These are phyloP conservation scores for Colostygia pectinataria DNA, from an alignment of 2,888 invertebrate genomes.

Conservation along the genomic window DNA sequence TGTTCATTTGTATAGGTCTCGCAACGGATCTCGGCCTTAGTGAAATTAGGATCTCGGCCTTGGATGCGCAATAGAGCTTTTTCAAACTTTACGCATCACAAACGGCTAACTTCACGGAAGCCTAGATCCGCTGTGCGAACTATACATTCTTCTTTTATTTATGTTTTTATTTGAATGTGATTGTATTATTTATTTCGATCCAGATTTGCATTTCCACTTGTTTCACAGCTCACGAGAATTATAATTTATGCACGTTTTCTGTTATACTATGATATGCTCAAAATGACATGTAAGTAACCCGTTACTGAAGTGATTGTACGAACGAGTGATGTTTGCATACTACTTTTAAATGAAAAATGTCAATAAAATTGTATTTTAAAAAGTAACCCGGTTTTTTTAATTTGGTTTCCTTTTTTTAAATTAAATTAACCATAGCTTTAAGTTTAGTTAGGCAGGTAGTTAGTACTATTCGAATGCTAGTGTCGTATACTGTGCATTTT, in stretches of 20 bases:
- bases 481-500: too few relatives aligned
- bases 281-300: constrained; percentile 66
- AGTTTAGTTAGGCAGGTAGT: too few relatives aligned
- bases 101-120: too few relatives aligned
- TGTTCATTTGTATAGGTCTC: constrained; percentile 76
- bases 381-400: constrained; percentile 51
- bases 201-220: constrained; percentile 75
- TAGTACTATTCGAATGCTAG: too few relatives aligned
- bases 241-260: constrained; percentile 47
- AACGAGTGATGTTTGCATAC: constrained; percentile 78
- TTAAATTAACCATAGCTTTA: too few relatives aligned
- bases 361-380: constrained; percentile 82
- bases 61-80: too few relatives aligned
- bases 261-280: constrained; percentile 60
- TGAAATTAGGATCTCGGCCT: too few relatives aligned
- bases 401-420: constrained; percentile 9
- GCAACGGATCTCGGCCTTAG: too few relatives aligned
- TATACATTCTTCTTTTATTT: constrained; percentile 54
- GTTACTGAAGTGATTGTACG: constrained; percentile 58
- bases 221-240: constrained; percentile 37
- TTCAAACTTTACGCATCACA: too few relatives aligned
- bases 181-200: constrained; percentile 75
- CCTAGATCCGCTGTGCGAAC: too few relatives aligned
- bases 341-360: constrained; percentile 77
- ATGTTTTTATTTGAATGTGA: constrained; percentile 63